Percentiles rank a stretch among this genome's conserved stretches.
These are phyloP conservation scores for Grammomys surdaster DNA, from an alignment of 2,113 vertebrate genomes.

Conservation along the genomic window DNA sequence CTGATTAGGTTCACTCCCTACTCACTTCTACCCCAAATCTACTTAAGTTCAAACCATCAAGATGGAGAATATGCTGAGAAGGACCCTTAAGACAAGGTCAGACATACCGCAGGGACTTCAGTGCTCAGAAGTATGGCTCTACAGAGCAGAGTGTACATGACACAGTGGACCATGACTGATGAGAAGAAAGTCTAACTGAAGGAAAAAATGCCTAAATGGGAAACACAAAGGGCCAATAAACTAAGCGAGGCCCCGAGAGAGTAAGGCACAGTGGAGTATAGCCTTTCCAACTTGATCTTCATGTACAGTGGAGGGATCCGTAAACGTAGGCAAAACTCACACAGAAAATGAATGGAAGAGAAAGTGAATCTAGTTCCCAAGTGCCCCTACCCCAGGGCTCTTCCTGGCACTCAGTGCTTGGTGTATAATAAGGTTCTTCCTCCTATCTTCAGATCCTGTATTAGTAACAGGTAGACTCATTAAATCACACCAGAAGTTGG, in stretches of 20 bases:
- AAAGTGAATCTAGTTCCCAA: neutral
- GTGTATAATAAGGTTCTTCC: neutral
- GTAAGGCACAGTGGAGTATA: neutral
- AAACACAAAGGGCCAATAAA: neutral
- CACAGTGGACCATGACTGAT: neutral
- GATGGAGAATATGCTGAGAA: neutral
- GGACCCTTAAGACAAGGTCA: neutral
- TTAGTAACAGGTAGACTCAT: neutral
- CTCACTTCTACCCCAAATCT: neutral
- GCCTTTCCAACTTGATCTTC: neutral
- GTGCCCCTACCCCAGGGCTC: neutral
- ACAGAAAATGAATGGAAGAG: neutral
- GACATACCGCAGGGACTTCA: neutral
- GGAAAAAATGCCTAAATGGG: neutral
- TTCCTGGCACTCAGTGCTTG: neutral
- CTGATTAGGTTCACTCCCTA: neutral
- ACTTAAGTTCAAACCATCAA: neutral
- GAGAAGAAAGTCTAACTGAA: neutral
- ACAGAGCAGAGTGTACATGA: neutral
- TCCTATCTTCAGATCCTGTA: neutral
- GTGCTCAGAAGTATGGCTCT: slow-evolving; percentile 10
- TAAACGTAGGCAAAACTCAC: neutral
- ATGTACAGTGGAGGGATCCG: neutral
- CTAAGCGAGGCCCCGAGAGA: neutral
- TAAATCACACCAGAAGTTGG: neutral